phyloP scores from a whole-genome alignment of 2,113 vertebrate genomes.

The Antechinus flavipes region DNA sequence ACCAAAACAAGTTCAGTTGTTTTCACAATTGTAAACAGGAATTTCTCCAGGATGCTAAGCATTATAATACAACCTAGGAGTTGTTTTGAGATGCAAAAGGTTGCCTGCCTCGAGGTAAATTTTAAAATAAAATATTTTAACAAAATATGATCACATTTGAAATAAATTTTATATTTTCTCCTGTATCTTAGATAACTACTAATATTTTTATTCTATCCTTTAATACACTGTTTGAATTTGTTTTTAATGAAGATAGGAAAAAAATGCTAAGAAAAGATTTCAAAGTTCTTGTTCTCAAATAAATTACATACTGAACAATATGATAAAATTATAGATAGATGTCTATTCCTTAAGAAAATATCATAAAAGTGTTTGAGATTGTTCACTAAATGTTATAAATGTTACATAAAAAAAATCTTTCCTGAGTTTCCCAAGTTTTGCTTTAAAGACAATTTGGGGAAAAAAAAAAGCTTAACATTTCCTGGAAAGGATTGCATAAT shows the following conservation, averaged over 20 bases:
- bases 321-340: background rate
- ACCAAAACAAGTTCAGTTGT: rapidly evolving
- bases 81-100: too few species aligned
- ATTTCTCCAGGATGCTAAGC: background rate
- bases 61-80: background rate
- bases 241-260: background rate
- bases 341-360: background rate
- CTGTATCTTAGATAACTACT: background rate
- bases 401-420: background rate
- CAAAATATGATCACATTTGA: background rate
- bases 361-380: background rate
- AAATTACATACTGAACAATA: background rate
- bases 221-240: background rate
- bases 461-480: background rate
- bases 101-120: rapidly evolving
- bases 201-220: background rate
- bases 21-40: background rate
- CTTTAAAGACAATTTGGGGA: background rate
- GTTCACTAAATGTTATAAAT: background rate
- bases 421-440: background rate
- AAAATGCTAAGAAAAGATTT: background rate
- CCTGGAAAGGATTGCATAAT: background rate
- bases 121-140: background rate
- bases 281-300: background rate
- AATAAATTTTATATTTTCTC: background rate